A percentile compares a stretch with the other conserved stretches of the same genome.
These are phyloP conservation scores for Eulemur rubriventer DNA, from an alignment of 2,797 vertebrate genomes.

Conservation along the genomic window DNA sequence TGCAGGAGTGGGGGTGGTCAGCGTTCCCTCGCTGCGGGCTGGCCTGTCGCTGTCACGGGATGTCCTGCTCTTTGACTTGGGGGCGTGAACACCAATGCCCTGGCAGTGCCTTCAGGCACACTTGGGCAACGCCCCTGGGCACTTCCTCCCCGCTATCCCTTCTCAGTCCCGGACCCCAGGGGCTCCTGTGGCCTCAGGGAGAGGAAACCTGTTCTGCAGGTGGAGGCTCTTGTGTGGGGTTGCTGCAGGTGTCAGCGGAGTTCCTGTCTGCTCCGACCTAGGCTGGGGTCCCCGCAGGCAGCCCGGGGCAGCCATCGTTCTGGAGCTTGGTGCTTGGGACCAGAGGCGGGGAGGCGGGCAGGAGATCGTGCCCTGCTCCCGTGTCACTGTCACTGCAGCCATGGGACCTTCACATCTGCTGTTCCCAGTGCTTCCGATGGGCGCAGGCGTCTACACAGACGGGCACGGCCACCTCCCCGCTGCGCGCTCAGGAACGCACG, in stretches of 20 bases:
- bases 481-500: rapidly evolving
- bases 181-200: not conserved
- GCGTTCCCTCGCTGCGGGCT: not conserved
- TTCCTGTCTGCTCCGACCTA: not conserved
- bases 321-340: not conserved
- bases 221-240: not conserved
- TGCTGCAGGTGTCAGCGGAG: no score
- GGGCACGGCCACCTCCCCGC: rapidly evolving
- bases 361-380: not conserved
- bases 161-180: not conserved
- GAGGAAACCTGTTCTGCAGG: no score
- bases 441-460: rapidly evolving
- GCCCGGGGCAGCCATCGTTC: not conserved
- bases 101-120: not conserved
- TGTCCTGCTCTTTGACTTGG: not conserved
- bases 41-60: not conserved
- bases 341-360: not conserved
- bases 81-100: not conserved
- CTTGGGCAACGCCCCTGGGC: not conserved
- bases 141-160: not conserved
- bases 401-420: rapidly evolving
- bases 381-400: not conserved
- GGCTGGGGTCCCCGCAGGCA: rapidly evolving
- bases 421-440: not conserved
- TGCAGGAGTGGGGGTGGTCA: not conserved